A percentile compares a stretch with the other conserved stretches of the same genome.
Evolutionary conservation across 2,113 vertebrate genomes (phyloP).

Genomic region (Rynchops niger): DNA sequence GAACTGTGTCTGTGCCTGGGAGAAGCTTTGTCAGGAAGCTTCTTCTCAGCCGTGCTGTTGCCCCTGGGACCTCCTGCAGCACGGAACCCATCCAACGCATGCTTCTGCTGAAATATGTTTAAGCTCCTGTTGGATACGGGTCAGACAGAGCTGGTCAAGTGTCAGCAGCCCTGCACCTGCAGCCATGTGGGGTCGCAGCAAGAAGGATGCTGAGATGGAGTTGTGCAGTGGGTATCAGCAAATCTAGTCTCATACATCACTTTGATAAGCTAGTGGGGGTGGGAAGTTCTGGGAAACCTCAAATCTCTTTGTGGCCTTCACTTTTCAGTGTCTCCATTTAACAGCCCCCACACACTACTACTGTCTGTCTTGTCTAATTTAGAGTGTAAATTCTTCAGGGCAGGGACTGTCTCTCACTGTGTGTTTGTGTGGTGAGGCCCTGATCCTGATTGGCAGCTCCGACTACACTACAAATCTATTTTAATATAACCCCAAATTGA

Average conservation of each 20-base stretch:
- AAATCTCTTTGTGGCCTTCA: conserved; percentile 5
- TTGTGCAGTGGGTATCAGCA: background rate
- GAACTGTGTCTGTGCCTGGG: background rate
- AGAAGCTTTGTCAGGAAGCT: background rate
- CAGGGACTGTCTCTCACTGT: conserved; percentile 18
- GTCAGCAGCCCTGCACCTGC: background rate
- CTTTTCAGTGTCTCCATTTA: conserved; percentile 22
- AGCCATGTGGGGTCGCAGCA: background rate
- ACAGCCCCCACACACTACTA: background rate
- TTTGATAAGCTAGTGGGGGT: background rate
- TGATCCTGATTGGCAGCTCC: conserved; percentile 56
- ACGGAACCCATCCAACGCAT: background rate
- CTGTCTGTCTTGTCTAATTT: conserved; percentile 47
- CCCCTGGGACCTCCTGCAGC: background rate
- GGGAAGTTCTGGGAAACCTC: background rate
- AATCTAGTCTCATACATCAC: background rate
- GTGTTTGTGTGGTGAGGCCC: conserved; percentile 31
- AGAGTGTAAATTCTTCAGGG: conserved; percentile 53
- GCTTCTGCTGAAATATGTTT: background rate
- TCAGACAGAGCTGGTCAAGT: background rate
- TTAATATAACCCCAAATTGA: conserved; percentile 56
- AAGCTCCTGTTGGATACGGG: background rate
- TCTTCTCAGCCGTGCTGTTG: background rate
- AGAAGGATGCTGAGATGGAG: background rate
- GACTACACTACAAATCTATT: conserved; percentile 50